phyloP scores from a whole-genome alignment of 2,797 vertebrate genomes.

The Cryptoblepharus egeriae region DNA sequence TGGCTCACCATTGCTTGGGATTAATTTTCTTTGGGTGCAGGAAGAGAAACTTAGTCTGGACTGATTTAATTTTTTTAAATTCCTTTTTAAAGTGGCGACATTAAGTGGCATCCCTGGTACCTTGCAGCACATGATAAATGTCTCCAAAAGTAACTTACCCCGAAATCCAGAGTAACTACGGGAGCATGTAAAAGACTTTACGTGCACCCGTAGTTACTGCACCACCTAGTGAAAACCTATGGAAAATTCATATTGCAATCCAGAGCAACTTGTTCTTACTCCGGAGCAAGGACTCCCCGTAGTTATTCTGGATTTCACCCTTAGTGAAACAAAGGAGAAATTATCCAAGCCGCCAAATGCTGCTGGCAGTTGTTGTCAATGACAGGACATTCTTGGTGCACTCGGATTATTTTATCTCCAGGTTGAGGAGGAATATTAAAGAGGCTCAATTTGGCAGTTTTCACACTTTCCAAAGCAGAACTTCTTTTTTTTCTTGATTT shows the following conservation, averaged over 20 bases:
- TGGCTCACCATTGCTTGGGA: neutral
- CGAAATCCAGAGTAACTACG: too few relatives aligned
- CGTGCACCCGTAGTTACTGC: too few relatives aligned
- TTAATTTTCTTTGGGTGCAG: slow-evolving; percentile 37
- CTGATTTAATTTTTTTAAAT: slow-evolving; percentile 33
- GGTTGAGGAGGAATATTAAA: slow-evolving; percentile 55
- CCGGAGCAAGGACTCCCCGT: too few relatives aligned
- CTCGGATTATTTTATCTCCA: slow-evolving; percentile 46
- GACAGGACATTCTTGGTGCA: slow-evolving; percentile 34
- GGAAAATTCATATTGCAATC: too few relatives aligned
- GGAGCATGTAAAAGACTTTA: too few relatives aligned
- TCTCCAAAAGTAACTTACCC: slow-evolving; percentile 41
- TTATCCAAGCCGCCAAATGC: neutral
- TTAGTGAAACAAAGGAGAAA: too few relatives aligned
- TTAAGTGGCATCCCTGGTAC: neutral
- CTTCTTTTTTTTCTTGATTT: slow-evolving; percentile 48
- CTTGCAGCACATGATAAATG: slow-evolving; percentile 27
- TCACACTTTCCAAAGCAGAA: slow-evolving; percentile 40
- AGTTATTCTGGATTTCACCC: too few relatives aligned
- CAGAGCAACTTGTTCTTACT: too few relatives aligned
- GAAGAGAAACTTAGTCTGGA: slow-evolving; percentile 31
- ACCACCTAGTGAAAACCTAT: too few relatives aligned
- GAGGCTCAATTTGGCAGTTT: slow-evolving; percentile 38
- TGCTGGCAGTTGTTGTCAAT: slow-evolving; percentile 43
- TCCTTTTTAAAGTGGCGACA: slow-evolving; percentile 5